Conservation (phyloP, 2,888 invertebrate genomes). For the Leptinotarsa tumamoca region DNA sequence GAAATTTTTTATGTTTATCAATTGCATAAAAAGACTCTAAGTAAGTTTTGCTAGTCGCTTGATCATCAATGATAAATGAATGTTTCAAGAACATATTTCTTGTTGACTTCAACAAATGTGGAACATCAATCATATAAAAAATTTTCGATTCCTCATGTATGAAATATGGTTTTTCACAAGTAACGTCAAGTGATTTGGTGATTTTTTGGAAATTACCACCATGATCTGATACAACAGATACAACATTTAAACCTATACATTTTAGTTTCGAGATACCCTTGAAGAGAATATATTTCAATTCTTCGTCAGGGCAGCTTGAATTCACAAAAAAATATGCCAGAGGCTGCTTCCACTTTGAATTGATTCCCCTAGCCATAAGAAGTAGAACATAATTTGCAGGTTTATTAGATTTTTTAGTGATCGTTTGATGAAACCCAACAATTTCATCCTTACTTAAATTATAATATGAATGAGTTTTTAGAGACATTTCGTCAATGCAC, state of each 20-base stretch:
- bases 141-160: slow-evolving; percentile 3
- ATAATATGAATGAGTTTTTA: slow-evolving; percentile 8
- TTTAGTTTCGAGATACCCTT: slow-evolving; percentile 2
- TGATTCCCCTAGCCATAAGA: neutral
- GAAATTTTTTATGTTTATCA: slow-evolving; percentile 33
- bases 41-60: slow-evolving; percentile 34
- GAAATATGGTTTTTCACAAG: slow-evolving; percentile 2
- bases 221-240: slow-evolving; percentile 7
- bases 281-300: slow-evolving; percentile 6
- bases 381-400: slow-evolving; percentile 4
- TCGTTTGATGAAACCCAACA: neutral
- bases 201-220: slow-evolving; percentile 6
- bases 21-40: slow-evolving; percentile 40
- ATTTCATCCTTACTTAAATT: slow-evolving; percentile 2
- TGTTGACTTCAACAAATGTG: slow-evolving; percentile 23
- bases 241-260: neutral
- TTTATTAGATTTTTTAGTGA: slow-evolving; percentile 7
- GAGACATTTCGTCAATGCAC: slow-evolving; percentile 24
- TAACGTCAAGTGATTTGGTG: neutral
- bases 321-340: slow-evolving; percentile 3
- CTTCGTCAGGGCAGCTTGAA: neutral
- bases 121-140: slow-evolving; percentile 11
- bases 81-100: slow-evolving; percentile 24
- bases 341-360: slow-evolving; percentile 10
- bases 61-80: slow-evolving; percentile 8